phyloP scores from a whole-genome alignment of 2,888 invertebrate species.

The Chydorus sphaericus region DNA sequence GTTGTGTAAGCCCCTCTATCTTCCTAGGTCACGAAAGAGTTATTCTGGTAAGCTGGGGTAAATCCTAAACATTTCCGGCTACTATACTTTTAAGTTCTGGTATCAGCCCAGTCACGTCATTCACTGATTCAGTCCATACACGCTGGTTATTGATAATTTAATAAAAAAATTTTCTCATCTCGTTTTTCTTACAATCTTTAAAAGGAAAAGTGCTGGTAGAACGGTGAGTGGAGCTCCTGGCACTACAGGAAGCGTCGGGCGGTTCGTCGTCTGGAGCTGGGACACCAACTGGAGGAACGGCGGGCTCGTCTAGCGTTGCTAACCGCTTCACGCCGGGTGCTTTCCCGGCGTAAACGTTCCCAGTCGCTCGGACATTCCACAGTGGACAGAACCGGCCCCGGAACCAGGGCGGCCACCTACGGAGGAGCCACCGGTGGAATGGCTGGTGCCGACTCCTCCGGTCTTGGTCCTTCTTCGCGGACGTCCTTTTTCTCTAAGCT shows the following conservation, averaged over 20 bases:
- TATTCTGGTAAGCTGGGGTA: no score
- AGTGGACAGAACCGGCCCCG: constrained; percentile 56
- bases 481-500: constrained; percentile 96
- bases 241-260: constrained; percentile 29
- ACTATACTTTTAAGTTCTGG: no score
- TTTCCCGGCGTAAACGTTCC: constrained; percentile 87
- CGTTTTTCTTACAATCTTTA: constrained; percentile 1
- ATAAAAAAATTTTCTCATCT: no score
- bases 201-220: constrained; percentile 29
- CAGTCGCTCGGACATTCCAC: constrained; percentile 92
- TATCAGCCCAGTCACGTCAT: no score
- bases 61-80: no score
- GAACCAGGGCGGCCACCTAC: constrained; percentile 34
- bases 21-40: no score
- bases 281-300: constrained; percentile 33
- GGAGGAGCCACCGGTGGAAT: constrained; percentile 24
- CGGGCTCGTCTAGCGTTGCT: constrained; percentile 8
- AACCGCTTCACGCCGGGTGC: constrained; percentile 26
- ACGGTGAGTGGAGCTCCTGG: constrained; percentile 11
- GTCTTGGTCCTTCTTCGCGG: constrained; percentile 43
- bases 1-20: no score
- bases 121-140: no score
- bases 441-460: constrained; percentile 28
- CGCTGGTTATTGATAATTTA: no score
- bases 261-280: constrained; percentile 26